Evolutionary conservation across 2,113 vertebrate genomes (phyloP), one percentile per base, ranked within the genome.

Genomic region (Pelodiscus sinensis): DNA sequence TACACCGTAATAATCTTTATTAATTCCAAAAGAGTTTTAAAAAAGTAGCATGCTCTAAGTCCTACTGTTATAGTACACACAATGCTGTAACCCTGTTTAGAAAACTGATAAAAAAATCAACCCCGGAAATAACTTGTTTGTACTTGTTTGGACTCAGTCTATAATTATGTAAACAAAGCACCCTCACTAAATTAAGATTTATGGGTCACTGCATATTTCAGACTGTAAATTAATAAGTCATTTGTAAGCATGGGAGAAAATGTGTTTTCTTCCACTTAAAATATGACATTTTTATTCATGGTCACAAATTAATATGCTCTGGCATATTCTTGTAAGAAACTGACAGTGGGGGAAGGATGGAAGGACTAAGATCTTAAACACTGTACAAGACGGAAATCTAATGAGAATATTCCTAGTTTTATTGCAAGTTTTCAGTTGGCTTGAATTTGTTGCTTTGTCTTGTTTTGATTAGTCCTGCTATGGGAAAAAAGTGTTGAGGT

Each of bases 1-100:
- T 93, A 94, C 80, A 86, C 80, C 38, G 71, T 89, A 91, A 92
- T 81, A 38, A 89, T 90, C 89, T 89, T 54, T 84, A 65, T 56
- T 44, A 21, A 80, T 92, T 85, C 84, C 80, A 90, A 95, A 62
- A 85, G 89, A 84, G 52, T 5, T 68, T 94, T 81, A 85, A 87
- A 82, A 91, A n/a, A 56, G 35, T 11, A 89, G 52, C 65, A 88
- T 58, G 92, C 38, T 75, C 93, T 87, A 75, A 85, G 87, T 88
- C 1, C 1, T 4, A 18, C 4, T 52, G 50, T 78, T 60, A 71
- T 12, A 9, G 82, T 88, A 78, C n/a, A 6, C 35, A 77, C 5
- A 35, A 58, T 75, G 52, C n/a, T 6, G 4, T 50, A 85, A 88
- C 50, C 81, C 35, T 31, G 58, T 60, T 38, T 4, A 35, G 87